Evolutionary conservation across 2,888 invertebrate genomes (phyloP), one percentile per base, ranked within the genome.

Genomic region (Serrognathus titanus): DNA sequence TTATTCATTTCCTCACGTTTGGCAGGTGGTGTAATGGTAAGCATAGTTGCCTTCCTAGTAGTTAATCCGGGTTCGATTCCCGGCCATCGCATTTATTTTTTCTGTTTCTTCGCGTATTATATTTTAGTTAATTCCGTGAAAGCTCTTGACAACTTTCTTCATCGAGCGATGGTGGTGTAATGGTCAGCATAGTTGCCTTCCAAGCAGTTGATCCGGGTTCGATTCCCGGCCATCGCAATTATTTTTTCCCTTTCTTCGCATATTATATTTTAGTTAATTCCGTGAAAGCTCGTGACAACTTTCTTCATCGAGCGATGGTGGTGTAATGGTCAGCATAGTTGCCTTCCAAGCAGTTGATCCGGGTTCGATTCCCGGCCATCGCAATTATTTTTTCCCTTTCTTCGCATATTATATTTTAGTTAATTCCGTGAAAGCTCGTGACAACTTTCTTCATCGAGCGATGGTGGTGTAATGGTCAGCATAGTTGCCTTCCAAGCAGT

Each of bases 121-220:
- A 16, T 16, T 16, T 16, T 16, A 16, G 16, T 16, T 16, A 16
- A 16, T 16, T 16, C 16, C 3, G 16, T 16, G 16, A 16, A 3
- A 16, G 16, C 3, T 16, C 1, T 3, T 16, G 0, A 3, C 16
- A 16, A 16, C 16, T 16, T 16, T 16, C 16, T 16, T 16, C 16
- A 16, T 2, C 16, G 16, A 3, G 77, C 77, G 76, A 76, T 77
- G 76, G 76, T 76, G 77, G 76, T 77, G 77, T 76, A 76, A 76
- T 77, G 77, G 77, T 76, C 73, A 76, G 76, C 77, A 76, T 77
- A 76, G 76, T 76, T 77, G 77, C 77, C 76, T 76, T 76, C 77
- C 77, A 76, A 76, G 77, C 76, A 77, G 77, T 76, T 77, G 77
- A 76, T 76, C 76, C 77, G 77, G 76, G 77, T 77, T 77, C 77